Base-by-base conservation (phyloP, 2,797 vertebrate species). In the Sebastes minor region DNA sequence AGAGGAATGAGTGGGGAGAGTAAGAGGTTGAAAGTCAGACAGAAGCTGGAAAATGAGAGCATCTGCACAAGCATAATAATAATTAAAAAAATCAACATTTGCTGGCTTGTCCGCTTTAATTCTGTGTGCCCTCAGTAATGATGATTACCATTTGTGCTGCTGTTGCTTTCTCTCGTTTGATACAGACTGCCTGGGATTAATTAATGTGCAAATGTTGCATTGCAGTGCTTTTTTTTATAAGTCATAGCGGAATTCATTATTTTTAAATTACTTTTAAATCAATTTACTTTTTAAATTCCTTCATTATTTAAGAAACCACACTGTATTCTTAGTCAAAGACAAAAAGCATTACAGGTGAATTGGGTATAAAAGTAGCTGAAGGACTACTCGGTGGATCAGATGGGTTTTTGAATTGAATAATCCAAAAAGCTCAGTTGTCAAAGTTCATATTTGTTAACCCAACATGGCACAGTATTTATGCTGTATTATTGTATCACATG, bases 141-240 rank as follows among this genome's bases (percentile, higher is more conserved):
- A 73, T 71, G 33, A 80, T 84, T 76, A 64, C n/a, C 67, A n/a
- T 82, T 68, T 83, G 63, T 67, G 28, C 22, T 76, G 67, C 55
- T 55, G 69, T 27, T 56, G 38, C 49, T 64, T 25, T 20, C 78
- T 8, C 80, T 80, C 13, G 18, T 71, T 63, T 64, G 74, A 30
- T 80, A 53, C 27, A 60, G 28, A 53, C 46, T 53, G 64, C 27
- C 38, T 81, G 35, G 65, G 23, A 78, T 80, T 83, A 85, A 87
- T 81, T 74, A 57, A 69, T 78, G 35, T 83, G 80, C 30, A 84
- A 77, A 86, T 78, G 53, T 20, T 72, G 35, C 12, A 52, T 55
- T 61, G 52, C 64, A 27, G 23, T 82, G 38, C 38, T 71, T 78
- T 75, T 14, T 71, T 77, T 75, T 14, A 62, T 49, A 70, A 66